These are phyloP conservation scores for Hemibagrus guttatus DNA, from an alignment of 2,797 vertebrate species.

Conservation along the genomic window DNA sequence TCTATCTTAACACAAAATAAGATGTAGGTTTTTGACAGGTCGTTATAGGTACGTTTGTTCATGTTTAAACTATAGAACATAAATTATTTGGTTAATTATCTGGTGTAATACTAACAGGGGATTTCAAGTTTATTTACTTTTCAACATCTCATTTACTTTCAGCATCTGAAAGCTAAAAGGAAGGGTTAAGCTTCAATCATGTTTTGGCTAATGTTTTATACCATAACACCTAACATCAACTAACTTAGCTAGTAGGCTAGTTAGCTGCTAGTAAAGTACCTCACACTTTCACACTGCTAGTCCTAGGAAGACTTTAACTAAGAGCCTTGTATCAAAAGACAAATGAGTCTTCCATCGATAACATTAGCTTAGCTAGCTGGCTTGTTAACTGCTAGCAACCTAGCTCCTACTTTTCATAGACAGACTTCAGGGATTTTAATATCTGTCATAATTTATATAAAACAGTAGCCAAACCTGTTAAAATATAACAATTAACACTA, in stretches of 20 bases:
- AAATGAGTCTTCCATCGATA: neutral
- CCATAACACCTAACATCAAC: too few species aligned
- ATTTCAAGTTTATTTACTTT: neutral
- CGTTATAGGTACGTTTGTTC: neutral
- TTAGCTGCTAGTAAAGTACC: neutral
- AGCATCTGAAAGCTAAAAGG: neutral
- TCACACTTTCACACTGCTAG: neutral
- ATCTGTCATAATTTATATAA: neutral
- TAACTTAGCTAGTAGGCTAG: neutral
- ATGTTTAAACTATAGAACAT: neutral
- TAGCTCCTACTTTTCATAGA: neutral
- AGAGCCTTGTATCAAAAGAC: neutral
- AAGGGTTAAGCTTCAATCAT: neutral
- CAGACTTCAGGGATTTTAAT: neutral
- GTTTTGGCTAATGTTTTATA: neutral
- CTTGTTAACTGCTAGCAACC: neutral
- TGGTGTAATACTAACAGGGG: neutral
- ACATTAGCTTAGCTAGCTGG: neutral
- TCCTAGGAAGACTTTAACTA: neutral
- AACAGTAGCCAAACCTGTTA: neutral
- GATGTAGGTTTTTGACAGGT: neutral
- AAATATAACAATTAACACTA: neutral
- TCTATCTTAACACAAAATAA: neutral
- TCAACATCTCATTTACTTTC: neutral
- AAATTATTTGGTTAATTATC: neutral